Evolutionary conservation across 1,140 invertebrate genomes (phyloP).

Genomic region (Fopius arisanus): DNA sequence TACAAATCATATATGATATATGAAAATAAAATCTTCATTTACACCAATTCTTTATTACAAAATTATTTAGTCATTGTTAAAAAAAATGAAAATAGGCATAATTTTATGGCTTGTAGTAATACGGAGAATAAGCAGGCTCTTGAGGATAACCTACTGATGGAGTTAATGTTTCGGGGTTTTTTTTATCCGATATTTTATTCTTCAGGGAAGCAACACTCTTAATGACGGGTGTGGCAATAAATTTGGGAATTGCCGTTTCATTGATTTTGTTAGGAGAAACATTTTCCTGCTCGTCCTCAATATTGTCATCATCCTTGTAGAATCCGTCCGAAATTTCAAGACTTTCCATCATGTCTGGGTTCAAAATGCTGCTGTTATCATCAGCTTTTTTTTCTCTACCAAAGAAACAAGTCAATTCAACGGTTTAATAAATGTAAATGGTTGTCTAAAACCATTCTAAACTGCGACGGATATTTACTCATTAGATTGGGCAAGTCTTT

Average conservation of each 20-base stretch:
- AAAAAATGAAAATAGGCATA: too few relatives aligned
- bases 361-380: background rate
- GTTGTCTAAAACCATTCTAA: background rate
- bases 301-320: background rate
- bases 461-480: background rate
- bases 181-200: background rate
- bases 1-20: too few relatives aligned
- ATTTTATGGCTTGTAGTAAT: background rate
- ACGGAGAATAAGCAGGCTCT: background rate
- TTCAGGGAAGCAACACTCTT: background rate
- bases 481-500: background rate
- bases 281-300: background rate
- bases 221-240: conserved; percentile 1
- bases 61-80: too few relatives aligned
- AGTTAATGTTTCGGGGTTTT: background rate
- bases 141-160: background rate
- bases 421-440: too few relatives aligned
- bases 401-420: background rate
- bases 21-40: too few relatives aligned
- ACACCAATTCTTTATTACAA: too few relatives aligned
- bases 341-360: background rate
- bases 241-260: background rate
- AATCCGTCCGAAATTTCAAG: background rate
- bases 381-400: too few relatives aligned
- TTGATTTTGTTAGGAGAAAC: background rate